A percentile compares a stretch with the other conserved stretches of the same genome.
These are phyloP conservation scores for Drosophila neonasuta DNA, from an alignment of 2,888 invertebrate genomes.

Conservation along the genomic window DNA sequence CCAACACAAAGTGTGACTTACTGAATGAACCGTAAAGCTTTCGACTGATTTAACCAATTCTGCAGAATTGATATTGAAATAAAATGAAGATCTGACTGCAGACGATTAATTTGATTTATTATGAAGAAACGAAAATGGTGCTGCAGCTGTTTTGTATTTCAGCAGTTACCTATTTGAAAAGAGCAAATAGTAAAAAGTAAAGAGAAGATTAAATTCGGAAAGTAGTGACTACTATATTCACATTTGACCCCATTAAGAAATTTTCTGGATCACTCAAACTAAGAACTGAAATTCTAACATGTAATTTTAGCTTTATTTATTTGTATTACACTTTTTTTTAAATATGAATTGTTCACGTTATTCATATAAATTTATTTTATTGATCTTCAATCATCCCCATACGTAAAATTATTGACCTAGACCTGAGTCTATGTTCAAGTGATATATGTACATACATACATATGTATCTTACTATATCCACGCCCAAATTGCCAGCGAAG, in stretches of 20 bases:
- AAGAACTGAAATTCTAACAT: no score
- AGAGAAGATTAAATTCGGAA: background rate
- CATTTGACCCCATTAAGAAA: no score
- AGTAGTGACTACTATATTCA: background rate
- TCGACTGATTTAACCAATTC: background rate
- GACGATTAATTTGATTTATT: background rate
- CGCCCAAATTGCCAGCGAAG: slow-evolving; percentile 21
- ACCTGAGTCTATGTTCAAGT: slow-evolving; percentile 18
- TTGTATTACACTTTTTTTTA: background rate
- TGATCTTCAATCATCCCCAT: slow-evolving; percentile 49
- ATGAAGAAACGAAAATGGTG: background rate
- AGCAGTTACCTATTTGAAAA: background rate
- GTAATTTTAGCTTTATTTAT: no score
- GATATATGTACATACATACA: slow-evolving; percentile 4
- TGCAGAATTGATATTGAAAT: background rate
- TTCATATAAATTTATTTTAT: slow-evolving; percentile 51
- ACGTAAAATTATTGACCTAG: slow-evolving; percentile 40
- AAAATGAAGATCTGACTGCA: no score
- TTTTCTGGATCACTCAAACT: no score
- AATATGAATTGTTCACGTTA: slow-evolving; percentile 4
- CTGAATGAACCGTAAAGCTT: background rate
- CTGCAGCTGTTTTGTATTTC: background rate
- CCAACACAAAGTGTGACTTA: no score
- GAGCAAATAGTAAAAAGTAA: background rate
- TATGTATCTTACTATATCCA: background rate